Evolutionary conservation across 2,113 vertebrate species (phyloP), one percentile per base, ranked within the genome.

Genomic region (Nibea albiflora): DNA sequence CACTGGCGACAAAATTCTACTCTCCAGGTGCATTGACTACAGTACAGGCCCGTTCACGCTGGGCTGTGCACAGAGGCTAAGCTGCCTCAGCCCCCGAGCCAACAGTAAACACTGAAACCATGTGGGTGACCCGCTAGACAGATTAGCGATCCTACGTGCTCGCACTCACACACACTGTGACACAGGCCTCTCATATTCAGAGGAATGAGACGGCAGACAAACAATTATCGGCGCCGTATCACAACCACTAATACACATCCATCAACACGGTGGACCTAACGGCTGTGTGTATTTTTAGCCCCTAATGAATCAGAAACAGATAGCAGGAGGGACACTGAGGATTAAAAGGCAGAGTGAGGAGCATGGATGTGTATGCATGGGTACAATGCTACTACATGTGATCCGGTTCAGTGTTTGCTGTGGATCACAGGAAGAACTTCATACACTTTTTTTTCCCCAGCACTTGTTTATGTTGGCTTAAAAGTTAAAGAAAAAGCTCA

Each of bases 241-340:
- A 87, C 75, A 66, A 67, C 26, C 72, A 60, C 58, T 78, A 79
- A 86, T 60, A 62, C 64, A 5, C 6, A 63, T 70, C 49, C 83
- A 84, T 69, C 69, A 78, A 68, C 42, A 65, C 52, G 28, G n/a
- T 7, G 19, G 24, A 46, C 39, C 47, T 19, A 67, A 52, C 64
- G 46, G 46, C 64, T 16, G 64, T 4, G 64, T 4, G 5, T 81
- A 79, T 81, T 86, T 89, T 77, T 58, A 83, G 76, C 49, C 74
- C 66, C 63, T 31, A 54, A 49, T n/a, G 54, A 47, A 47, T 17
- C 42, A 65, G 44, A 66, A 71, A 70, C 66, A 14, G 60, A 60
- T 2, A 49, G 49, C 28, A 54, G 70, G 4, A 50, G 28, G 28
- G 6, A 67, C 39, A 19, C 5, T 19, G 58, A 14, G 11, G 14